phyloP scores from a whole-genome alignment of 2,797 vertebrate species.

The Tarsius wallacei region DNA sequence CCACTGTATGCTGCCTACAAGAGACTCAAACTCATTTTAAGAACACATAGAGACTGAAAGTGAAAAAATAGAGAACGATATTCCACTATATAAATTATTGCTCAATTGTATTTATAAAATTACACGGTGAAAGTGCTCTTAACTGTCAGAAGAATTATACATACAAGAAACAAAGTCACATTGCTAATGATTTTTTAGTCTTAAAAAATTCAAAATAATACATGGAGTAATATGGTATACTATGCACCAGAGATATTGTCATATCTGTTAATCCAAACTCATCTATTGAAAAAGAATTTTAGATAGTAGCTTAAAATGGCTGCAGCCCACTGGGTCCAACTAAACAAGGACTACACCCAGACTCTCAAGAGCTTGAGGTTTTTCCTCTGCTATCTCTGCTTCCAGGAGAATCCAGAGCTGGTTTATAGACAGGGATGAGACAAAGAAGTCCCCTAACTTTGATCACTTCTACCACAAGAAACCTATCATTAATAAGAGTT shows the following conservation, averaged over 20 bases:
- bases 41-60: neutral
- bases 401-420: neutral
- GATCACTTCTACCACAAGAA: conserved; percentile 96
- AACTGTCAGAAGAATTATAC: neutral
- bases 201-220: neutral
- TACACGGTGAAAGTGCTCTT: neutral
- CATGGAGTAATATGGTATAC: neutral
- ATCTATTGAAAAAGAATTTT: neutral
- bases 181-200: neutral
- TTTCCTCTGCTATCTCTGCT: neutral
- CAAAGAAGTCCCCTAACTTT: conserved; percentile 95
- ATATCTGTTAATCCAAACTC: neutral
- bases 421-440: conserved; percentile 81
- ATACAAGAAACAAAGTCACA: neutral
- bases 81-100: neutral
- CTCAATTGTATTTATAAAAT: neutral
- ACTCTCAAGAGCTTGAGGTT: neutral
- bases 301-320: neutral
- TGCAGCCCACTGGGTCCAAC: neutral
- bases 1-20: neutral
- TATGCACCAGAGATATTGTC: neutral
- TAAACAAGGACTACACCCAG: neutral
- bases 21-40: neutral
- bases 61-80: neutral
- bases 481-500: conserved; percentile 96